Evolutionary conservation across 2,797 vertebrate species (phyloP).

Genomic region (Anableps anableps): DNA sequence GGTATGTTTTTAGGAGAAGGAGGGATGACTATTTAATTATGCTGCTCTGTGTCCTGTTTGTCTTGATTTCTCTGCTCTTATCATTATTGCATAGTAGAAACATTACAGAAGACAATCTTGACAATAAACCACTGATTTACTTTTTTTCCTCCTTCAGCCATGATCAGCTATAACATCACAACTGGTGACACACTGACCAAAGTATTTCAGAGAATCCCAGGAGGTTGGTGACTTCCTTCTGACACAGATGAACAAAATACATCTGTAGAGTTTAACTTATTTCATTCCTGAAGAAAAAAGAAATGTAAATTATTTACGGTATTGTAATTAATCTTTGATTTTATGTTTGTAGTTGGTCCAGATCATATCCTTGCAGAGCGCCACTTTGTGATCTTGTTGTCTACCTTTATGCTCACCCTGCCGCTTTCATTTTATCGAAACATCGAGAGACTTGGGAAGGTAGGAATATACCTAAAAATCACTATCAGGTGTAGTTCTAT

Average conservation of each 20-base stretch:
- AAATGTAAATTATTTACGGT: background rate
- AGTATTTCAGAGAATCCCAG: slow-evolving; percentile 93
- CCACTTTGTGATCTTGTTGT: slow-evolving; percentile 88
- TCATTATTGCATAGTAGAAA: background rate
- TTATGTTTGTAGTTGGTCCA: slow-evolving; percentile 84
- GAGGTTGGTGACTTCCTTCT: slow-evolving; percentile 78
- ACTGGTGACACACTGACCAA: slow-evolving; percentile 93
- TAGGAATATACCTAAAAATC: slow-evolving; percentile 50
- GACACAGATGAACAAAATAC: background rate
- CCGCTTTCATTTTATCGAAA: slow-evolving; percentile 91
- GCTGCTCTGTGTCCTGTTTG: background rate
- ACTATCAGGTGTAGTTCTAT: background rate
- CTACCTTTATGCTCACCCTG: slow-evolving; percentile 87
- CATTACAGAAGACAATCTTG: background rate
- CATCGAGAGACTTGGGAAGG: slow-evolving; percentile 92
- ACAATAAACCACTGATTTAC: background rate
- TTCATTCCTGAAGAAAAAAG: background rate
- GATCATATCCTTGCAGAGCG: slow-evolving; percentile 85
- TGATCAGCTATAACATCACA: slow-evolving; percentile 99
- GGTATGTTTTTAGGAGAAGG: slow-evolving; percentile 79
- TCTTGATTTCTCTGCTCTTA: background rate
- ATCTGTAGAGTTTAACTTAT: background rate
- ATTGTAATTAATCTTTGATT: slow-evolving; percentile 1
- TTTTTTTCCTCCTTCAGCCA: slow-evolving; percentile 80
- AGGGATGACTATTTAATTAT: background rate